Evolutionary conservation across 2,797 vertebrate species (phyloP).

Genomic region (Peromyscus nudipes): DNA sequence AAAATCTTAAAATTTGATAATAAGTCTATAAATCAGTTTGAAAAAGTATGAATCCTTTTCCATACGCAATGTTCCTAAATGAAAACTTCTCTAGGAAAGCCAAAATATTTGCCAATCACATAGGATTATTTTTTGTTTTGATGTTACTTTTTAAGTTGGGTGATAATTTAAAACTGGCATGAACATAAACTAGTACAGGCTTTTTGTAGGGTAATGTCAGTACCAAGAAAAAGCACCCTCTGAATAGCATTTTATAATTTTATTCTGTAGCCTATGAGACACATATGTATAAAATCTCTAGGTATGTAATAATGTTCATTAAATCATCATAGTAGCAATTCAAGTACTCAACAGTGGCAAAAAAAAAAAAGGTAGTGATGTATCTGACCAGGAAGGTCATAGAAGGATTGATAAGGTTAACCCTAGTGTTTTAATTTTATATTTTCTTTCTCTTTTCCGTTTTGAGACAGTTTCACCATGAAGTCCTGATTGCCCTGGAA

Average conservation of each 20-base stretch:
- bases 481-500: background rate
- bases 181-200: background rate
- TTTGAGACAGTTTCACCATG: background rate
- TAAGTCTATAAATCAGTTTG: background rate
- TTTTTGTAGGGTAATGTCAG: background rate
- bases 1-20: background rate
- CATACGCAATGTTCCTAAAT: background rate
- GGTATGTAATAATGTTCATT: background rate
- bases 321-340: background rate
- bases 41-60: background rate
- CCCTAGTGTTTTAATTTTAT: constrained; percentile 9
- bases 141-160: background rate
- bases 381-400: background rate
- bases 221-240: background rate
- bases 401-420: background rate
- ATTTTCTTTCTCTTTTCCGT: background rate
- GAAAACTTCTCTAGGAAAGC: background rate
- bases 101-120: background rate
- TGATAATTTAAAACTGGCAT: background rate
- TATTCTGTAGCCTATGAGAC: background rate
- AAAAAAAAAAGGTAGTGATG: background rate
- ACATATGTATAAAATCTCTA: background rate
- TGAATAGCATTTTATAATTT: background rate
- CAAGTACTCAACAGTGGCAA: background rate
- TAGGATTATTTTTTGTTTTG: background rate